Base-by-base conservation (phyloP, 2,113 vertebrate species). In the Bubo scandiacus region DNA sequence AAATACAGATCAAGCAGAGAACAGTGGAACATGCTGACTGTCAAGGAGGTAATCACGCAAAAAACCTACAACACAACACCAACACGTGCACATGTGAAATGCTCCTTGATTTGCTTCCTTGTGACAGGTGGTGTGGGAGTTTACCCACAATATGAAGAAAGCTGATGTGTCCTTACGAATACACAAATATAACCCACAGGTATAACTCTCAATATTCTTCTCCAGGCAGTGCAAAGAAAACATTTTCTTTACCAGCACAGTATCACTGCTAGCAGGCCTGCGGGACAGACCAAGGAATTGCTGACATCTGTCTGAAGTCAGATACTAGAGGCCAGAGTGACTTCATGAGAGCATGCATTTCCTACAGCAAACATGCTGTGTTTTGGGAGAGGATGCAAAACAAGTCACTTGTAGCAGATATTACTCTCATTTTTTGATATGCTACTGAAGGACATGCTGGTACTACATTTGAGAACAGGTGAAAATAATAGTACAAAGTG, bases 1-100 rank as follows among this genome's bases (percentile, higher is more conserved):
- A 70, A 91, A 68, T 3, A 58, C 25, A 78, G 51, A 91, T 19
- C 16, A 52, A 84, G 62, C 10, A 83, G 43, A 36, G 34, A 52
- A 43, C 38, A 71, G 65, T 4, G 11, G 34, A 74, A 89, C 42
- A 70, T 32, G 27, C 40, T 80, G 51, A 58, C 29, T 54, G 42
- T 12, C 47, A 88, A 70, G 63, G 65, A 66, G 6, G 18, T 40
- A 58, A 82, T 11, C 25, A 18, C 0, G 1, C 25, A 71, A 54
- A 71, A 88, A 34, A 14, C 20, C 0, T 36, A 21, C 42, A 71
- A 43, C 26, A 18, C 1, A 13, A 7, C 14, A 68, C 18, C 47
- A 75, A 36, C 51, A 71, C n/a, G n/a, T 0, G 0, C 9, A 19
- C 2, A 14, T 0, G 3, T 11, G 27, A 74, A 82, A 66, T 51